Evolutionary conservation across 2,888 invertebrate genomes (phyloP), one percentile per base, ranked within the genome.

Genomic region (Dynastes hyllus): DNA sequence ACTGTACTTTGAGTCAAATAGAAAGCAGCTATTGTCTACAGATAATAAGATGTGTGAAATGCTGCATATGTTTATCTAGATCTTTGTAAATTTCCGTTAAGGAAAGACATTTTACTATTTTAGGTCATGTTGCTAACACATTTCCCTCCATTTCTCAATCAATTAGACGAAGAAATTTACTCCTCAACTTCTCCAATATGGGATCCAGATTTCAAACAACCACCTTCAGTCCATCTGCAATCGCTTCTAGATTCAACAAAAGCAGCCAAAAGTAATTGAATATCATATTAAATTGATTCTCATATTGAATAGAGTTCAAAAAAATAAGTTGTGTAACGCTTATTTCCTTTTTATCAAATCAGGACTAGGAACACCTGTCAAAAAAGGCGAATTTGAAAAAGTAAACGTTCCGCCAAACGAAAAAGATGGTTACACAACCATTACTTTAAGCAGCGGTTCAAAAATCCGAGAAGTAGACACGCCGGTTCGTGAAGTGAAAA

Each of bases 141-240:
- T 89, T 96, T 98, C 89, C 98, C 98, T 0, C 96, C 96, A 79
- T 98, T 98, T 89, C 90, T 98, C 78, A 95, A 96, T 13, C 91
- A 96, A 86, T 90, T 98, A 8, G 97, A 98, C 85, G 94, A 95
- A 80, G 98, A 98, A 87, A 94, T 98, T 76, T 95, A 96, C 87
- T 93, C 95, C 29, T 91, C 93, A 32, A 94, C 92, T 85, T 98
- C 98, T 0, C 97, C 97, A 0, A 97, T 98, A 82, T 98, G 98
- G 97, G 97, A 98, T 89, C 94, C 95, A 0, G 95, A 96, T 40
- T 98, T 96, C 88, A 95, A 95, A 82, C 94, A 93, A 84, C 91
- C 92, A 40, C 92, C 93, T 0, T 94, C 94, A 0, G 90, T 92
- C 27, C 94, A 94, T 85, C 88, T 94, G 53, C 93, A 93, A 84